Percentiles rank a stretch among this genome's conserved stretches.
Conservation (phyloP, 2,797 vertebrate genomes). For the Iguana delicatissima region DNA sequence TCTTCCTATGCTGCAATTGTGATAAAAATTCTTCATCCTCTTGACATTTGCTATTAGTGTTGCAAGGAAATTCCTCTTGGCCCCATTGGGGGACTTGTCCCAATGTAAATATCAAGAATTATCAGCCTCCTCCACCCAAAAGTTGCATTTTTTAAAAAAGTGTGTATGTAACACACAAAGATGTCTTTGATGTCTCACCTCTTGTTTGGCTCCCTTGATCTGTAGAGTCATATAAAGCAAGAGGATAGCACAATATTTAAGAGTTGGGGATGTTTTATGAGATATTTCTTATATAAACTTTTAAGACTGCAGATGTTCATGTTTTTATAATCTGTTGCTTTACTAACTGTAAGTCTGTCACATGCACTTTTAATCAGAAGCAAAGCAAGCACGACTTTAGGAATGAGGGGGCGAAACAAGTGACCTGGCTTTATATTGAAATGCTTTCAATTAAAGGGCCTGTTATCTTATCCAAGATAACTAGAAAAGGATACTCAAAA, state of each 20-base stretch:
- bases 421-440: constrained; percentile 37
- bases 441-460: constrained; percentile 69
- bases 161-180: not conserved
- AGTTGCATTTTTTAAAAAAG: not conserved
- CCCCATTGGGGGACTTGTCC: not conserved
- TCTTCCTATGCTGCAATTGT: not conserved
- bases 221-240: not conserved
- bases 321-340: constrained; percentile 25
- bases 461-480: constrained; percentile 76
- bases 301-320: not conserved
- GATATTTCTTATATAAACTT: not conserved
- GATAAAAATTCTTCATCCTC: not conserved
- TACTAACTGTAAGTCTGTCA: accelerated
- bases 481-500: constrained; percentile 73
- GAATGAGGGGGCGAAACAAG: constrained; percentile 53
- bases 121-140: not conserved
- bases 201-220: not conserved
- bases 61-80: not conserved
- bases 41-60: not conserved
- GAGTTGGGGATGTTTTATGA: not conserved
- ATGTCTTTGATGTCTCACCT: not conserved
- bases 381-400: constrained; percentile 19
- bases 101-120: not conserved
- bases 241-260: not conserved
- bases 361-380: not conserved